Base-by-base conservation (phyloP, 2,797 vertebrate genomes). In the Podarcis lilfordi region DNA sequence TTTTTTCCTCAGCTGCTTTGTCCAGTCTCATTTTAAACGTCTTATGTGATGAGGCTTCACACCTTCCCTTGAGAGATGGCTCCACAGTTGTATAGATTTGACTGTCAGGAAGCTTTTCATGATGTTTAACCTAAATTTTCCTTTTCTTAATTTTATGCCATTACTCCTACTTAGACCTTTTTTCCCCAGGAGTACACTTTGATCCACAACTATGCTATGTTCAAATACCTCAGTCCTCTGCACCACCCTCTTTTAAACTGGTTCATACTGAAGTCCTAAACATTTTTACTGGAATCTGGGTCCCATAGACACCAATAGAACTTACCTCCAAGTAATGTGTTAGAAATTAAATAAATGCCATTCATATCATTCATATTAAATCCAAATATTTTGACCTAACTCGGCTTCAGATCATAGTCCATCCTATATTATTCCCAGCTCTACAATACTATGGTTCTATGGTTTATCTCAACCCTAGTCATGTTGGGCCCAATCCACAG, bases 41-140 rank as follows among this genome's bases (percentile, higher is more conserved):
- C 88, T 92, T 72, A 40, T 81, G 86, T 85, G 83, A 90, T 90
- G 64, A 81, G 85, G 68, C 68, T 92, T 89, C 81, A 93, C 80
- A 82, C 50, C 23, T 89, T 94, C 89, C 66, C 19, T 0, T 85
- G 88, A 95, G 88, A 95, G 88, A 92, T 91, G 85, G 71, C 84
- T 91, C 86, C 84, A 92, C 85, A 88, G 45, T 74, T 88, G 32
- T 90, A 93, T 66, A 82, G 84, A 92, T 93, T 93, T 94, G 90
- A 85, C 85, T 91, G 87, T 93, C 90, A 93, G 83, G 86, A 93
- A 93, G 90, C 74, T 90, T 94, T 95, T 93, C 87, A 82, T 91
- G 88, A 91, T 90, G 90, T 88, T 91, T 91, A 93, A 91, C 80
- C 35, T 89, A 92, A 92, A 91, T 91, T 91, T 94, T 95, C 91